These are phyloP conservation scores for Enteromius thamalakanensis DNA, from an alignment of 2,797 vertebrate genomes.

Conservation along the genomic window DNA sequence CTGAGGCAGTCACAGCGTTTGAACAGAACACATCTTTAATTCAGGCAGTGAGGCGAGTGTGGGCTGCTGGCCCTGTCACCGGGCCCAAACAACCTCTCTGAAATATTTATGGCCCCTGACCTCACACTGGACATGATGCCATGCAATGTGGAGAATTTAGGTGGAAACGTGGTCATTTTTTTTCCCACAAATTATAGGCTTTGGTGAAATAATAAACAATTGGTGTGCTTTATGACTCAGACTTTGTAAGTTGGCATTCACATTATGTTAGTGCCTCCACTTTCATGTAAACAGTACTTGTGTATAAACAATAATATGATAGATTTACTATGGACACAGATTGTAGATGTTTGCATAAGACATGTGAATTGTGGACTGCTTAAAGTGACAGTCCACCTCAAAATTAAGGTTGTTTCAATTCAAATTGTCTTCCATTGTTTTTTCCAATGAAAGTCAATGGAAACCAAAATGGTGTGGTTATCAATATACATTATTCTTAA, in stretches of 20 bases:
- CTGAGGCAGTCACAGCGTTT: conserved; percentile 76
- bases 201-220: conserved; percentile 4
- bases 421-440: not conserved
- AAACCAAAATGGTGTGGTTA: not conserved
- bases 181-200: not conserved
- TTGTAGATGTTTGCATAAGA: not conserved
- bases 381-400: not conserved
- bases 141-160: conserved; percentile 13
- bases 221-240: conserved; percentile 24
- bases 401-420: not conserved
- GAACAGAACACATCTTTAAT: conserved; percentile 79
- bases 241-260: conserved; percentile 7
- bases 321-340: not conserved
- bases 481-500: not conserved
- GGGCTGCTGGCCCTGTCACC: conserved; percentile 71
- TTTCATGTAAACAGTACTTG: not conserved
- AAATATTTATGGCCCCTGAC: conserved; percentile 72
- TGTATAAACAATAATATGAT: not conserved
- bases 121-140: conserved; percentile 32
- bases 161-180: not conserved
- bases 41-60: conserved; percentile 74
- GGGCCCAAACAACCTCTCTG: conserved; percentile 71
- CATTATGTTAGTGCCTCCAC: not conserved
- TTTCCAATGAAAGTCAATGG: not conserved
- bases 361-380: not conserved